Evolutionary conservation across 2,113 vertebrate genomes (phyloP).

Genomic region (Gobio gobio): DNA sequence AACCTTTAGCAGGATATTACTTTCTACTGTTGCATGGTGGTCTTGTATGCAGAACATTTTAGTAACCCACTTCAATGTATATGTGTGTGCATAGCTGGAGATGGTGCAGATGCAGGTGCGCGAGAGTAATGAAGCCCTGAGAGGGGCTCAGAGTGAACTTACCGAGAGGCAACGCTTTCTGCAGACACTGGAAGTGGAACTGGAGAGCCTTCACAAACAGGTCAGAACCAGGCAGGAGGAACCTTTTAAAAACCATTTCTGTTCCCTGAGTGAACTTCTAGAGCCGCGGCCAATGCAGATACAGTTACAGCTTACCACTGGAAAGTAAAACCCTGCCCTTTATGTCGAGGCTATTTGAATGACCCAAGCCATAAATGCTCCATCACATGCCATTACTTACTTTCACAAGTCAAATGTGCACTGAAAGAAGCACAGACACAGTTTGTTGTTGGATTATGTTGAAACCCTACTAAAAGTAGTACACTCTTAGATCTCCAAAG

Average conservation of each 20-base stretch:
- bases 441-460: slow-evolving; percentile 24
- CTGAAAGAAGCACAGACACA: slow-evolving; percentile 7
- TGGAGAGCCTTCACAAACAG: slow-evolving; percentile 81
- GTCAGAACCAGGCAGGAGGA: slow-evolving; percentile 60
- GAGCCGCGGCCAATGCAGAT: slow-evolving; percentile 25
- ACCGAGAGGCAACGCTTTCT: slow-evolving; percentile 78
- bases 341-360: slow-evolving; percentile 33
- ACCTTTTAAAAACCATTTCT: slow-evolving; percentile 46
- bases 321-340: slow-evolving; percentile 52
- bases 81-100: slow-evolving; percentile 69
- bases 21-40: neutral
- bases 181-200: slow-evolving; percentile 79
- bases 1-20: neutral
- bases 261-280: slow-evolving; percentile 45
- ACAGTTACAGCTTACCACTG: slow-evolving; percentile 44
- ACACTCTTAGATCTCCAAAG: neutral
- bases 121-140: slow-evolving; percentile 76
- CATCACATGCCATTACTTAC: slow-evolving; percentile 20
- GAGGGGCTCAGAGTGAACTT: slow-evolving; percentile 73
- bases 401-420: slow-evolving; percentile 27
- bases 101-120: slow-evolving; percentile 76
- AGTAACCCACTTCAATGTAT: neutral
- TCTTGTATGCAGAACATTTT: neutral
- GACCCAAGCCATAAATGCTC: slow-evolving; percentile 42
- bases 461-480: neutral